phyloP scores from a whole-genome alignment of 2,113 vertebrate genomes.

The Spheniscus mendiculus region DNA sequence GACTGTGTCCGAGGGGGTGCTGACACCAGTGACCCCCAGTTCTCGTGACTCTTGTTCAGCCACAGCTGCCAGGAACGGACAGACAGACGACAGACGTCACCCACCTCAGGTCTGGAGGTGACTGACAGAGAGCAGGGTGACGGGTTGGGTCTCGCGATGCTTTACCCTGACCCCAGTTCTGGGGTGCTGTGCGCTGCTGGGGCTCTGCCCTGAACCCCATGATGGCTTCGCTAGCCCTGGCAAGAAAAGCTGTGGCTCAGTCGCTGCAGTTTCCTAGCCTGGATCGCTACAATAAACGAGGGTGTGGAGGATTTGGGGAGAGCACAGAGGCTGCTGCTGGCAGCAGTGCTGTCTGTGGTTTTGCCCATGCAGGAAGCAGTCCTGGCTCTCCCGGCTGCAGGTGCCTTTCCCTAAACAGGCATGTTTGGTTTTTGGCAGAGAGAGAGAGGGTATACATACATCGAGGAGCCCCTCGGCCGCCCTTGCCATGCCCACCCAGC shows the following conservation, averaged over 20 bases:
- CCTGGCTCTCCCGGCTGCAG: not conserved
- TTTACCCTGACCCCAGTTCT: accelerated
- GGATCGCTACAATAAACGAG: accelerated
- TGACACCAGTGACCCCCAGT: not conserved
- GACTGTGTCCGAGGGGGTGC: not conserved
- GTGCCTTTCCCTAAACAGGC: not conserved
- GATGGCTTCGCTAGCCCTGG: not conserved
- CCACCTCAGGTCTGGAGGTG: not conserved
- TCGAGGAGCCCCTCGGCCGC: not conserved
- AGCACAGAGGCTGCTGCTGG: accelerated
- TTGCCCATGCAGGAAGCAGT: not conserved
- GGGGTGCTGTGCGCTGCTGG: not conserved
- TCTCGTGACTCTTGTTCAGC: not conserved
- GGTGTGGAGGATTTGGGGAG: accelerated
- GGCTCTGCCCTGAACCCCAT: not conserved
- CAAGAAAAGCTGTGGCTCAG: not conserved
- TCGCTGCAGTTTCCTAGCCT: accelerated
- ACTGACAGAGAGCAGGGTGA: not conserved
- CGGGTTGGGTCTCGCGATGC: accelerated
- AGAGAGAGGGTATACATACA: not conserved
- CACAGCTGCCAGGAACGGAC: not conserved
- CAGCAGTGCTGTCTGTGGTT: accelerated
- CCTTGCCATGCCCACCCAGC: not conserved
- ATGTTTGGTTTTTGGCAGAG: not conserved
- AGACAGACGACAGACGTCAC: not conserved